Evolutionary conservation across 1,140 invertebrate genomes (phyloP), one percentile per base, ranked within the genome.

Genomic region (Drosophila ercepeae): DNA sequence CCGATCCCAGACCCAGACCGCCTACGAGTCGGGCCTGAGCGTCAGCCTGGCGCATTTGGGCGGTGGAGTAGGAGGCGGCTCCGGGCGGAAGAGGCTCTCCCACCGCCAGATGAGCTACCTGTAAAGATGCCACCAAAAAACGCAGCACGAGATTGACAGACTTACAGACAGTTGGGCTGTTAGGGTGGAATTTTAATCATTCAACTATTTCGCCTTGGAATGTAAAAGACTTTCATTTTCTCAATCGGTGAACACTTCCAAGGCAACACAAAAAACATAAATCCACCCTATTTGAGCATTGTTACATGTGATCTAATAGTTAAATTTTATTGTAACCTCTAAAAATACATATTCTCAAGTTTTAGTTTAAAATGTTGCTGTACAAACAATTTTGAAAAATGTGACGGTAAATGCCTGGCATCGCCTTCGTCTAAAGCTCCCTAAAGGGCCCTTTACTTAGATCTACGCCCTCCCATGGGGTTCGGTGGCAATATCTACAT

Each of bases 401-500:
- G 23, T 14, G 25, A 25, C 25, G 25, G 25, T 45, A 46, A 57
- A 57, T 57, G 54, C 54, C 27, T 34, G 54, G 42, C 54, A 57
- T 23, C 9, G 6, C 6, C 39, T 18, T 16, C 39, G 16, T 42
- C 1, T 6, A 9, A 18, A 42, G 16, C n/a, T 39, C 32, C 52
- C n/a, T n/a, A n/a, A n/a, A n/a, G n/a, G n/a, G n/a, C n/a, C 27
- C 32, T 6, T 21, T 21, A 25, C 21, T 39, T 19, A 19, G 4
- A 21, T 51, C 36, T 77, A 75, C 6, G 53, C 52, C 48, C 42
- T 46, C 25, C 78, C 71, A 23, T 78, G 75, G 13, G 46, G 44
- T 41, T 96, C 95, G 72, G 94, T 93, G 29, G 94, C 95, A 32
- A 97, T 93, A 91, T 96, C 94, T 13, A 94, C 92, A 21, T 93